Evolutionary conservation across 2,113 vertebrate genomes (phyloP).

Genomic region (Silurus asotus): DNA sequence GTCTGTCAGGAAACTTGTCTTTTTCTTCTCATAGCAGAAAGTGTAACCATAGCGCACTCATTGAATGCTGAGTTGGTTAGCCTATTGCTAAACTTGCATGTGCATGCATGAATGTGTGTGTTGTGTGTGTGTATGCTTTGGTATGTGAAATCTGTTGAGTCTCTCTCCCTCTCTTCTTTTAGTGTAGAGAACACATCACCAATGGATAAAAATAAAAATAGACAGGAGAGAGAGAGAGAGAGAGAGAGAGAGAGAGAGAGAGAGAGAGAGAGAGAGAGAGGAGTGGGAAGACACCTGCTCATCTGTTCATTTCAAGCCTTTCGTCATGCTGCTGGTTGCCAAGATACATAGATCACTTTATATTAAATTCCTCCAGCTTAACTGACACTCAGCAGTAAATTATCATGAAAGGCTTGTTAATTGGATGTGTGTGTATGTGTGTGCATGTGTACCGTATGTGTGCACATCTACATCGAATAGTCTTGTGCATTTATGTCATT

Average conservation of each 20-base stretch:
- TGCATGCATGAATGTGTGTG: constrained; percentile 64
- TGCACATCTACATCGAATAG: not conserved
- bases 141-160: not conserved
- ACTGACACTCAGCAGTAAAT: constrained; percentile 70
- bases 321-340: constrained; percentile 62
- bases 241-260: not conserved
- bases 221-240: not conserved
- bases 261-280: constrained; percentile 20
- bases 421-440: constrained; percentile 39
- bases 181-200: not conserved
- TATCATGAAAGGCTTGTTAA: constrained; percentile 66
- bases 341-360: constrained; percentile 71
- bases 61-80: constrained; percentile 1
- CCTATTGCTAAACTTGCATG: constrained; percentile 19
- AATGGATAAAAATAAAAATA: not conserved
- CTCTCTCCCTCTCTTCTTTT: not conserved
- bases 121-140: constrained; percentile 47
- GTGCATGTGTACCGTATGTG: not conserved
- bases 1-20: not conserved
- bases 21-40: not conserved
- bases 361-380: constrained; percentile 71
- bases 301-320: constrained; percentile 55
- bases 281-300: constrained; percentile 62
- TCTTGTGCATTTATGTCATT: constrained; percentile 27
- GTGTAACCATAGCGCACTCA: not conserved